These are phyloP conservation scores for Aleiodes sp. DNA, from an alignment of 1,140 invertebrate species.

Conservation along the genomic window DNA sequence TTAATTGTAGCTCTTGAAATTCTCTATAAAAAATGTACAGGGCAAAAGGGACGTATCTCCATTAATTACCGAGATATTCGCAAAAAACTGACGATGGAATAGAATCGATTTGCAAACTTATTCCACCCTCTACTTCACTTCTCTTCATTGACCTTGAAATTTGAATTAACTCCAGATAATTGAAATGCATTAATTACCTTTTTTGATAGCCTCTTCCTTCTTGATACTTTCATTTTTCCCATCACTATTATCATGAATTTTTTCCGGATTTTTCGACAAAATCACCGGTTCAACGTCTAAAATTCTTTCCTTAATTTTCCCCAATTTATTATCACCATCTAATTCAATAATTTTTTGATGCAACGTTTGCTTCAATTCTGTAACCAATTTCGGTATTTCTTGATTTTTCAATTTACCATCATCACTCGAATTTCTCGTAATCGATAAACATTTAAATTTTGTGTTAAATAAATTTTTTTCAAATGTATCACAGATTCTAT, in stretches of 20 bases:
- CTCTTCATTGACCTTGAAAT: conserved; percentile 9
- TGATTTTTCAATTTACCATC: conserved; percentile 41
- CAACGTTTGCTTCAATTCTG: conserved; percentile 30
- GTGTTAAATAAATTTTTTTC: conserved; percentile 36
- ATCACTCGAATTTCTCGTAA: conserved; percentile 41
- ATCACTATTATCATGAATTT: conserved; percentile 17
- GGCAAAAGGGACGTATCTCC: no score
- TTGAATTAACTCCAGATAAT: conserved; percentile 10
- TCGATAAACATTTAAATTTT: conserved; percentile 39
- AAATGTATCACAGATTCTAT: conserved; percentile 37
- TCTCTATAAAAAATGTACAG: no score
- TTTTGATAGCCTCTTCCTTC: conserved; percentile 39
- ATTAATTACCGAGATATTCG: no score
- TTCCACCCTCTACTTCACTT: no score
- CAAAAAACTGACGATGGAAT: no score
- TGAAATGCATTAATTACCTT: conserved; percentile 37
- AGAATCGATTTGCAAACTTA: no score
- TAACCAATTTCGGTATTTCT: conserved; percentile 18
- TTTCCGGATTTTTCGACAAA: not conserved
- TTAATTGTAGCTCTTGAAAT: no score
- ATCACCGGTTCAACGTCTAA: conserved; percentile 42
- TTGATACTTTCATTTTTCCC: conserved; percentile 29
- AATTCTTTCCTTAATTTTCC: conserved; percentile 56
- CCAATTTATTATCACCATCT: conserved; percentile 50
- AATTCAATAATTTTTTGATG: conserved; percentile 52